These are phyloP conservation scores for Paratrypauchen microcephalus DNA, from an alignment of 2,797 vertebrate species.

Conservation along the genomic window DNA sequence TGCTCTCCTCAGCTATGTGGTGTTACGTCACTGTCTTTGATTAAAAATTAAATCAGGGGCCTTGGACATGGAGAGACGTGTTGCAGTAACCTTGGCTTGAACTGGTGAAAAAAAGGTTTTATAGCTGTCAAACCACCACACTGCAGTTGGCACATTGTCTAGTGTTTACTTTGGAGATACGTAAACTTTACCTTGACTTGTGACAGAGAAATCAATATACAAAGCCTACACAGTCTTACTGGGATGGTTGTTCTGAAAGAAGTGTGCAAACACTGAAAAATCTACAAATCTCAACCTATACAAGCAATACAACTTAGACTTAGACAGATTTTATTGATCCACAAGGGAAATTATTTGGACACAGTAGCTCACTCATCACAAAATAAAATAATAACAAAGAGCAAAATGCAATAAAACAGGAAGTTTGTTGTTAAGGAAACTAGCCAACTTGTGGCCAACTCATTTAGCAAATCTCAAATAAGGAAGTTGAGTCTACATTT, in stretches of 20 bases:
- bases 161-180: neutral
- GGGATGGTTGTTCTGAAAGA: neutral
- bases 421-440: neutral
- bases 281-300: neutral
- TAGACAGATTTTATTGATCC: no score
- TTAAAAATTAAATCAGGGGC: slow-evolving; percentile 16
- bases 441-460: neutral
- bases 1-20: slow-evolving; percentile 15
- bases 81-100: neutral
- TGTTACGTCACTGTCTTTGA: slow-evolving; percentile 24
- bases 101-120: neutral
- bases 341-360: no score
- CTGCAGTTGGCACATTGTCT: neutral
- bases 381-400: no score
- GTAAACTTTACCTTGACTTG: neutral
- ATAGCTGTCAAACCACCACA: neutral
- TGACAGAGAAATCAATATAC: neutral
- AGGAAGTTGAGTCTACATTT: neutral
- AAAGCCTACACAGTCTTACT: neutral
- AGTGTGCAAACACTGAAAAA: neutral
- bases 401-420: neutral
- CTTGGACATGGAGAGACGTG: slow-evolving; percentile 5
- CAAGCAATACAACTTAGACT: no score
- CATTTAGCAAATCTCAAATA: neutral
- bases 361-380: no score